Base-by-base conservation (phyloP, 1,140 invertebrate genomes). In the Calliphora vicina region DNA sequence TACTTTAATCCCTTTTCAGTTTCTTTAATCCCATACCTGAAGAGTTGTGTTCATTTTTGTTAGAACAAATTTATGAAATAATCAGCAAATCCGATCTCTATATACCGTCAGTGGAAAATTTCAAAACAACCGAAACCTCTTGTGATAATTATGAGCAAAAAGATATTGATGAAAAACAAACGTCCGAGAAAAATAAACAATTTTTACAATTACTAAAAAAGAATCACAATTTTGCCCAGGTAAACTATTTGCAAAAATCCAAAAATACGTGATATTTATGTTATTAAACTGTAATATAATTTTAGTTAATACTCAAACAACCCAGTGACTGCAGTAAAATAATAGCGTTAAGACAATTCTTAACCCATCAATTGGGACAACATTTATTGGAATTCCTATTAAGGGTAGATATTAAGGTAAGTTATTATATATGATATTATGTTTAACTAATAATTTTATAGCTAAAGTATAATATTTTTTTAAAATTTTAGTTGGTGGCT, bases 271-370 rank as follows among this genome's bases (percentile, higher is more conserved):
- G 12, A 1, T 15, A 2, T 50, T 50, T 12, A n/a, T 82, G 2
- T 81, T 61, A 80, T 82, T 13, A 1, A 67, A 73, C 25, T 15
- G 1, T 29, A 1, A 67, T 78, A 25, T 15, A 2, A 42, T 81
- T 85, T 1, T 76, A 89, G 88, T 84, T 90, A 5, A 89, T 90
- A 81, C 84, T 90, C 29, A 88, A 87, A 85, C 87, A 86, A 13
- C 87, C 88, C 45, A 88, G 87, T 83, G 88, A 90, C 80, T 90
- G 87, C 80, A 88, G 86, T 26, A 90, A 90, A 82, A 89, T 90
- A 81, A 83, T 90, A 8, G 88, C 88, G 1, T 73, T 90, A 78
- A 86, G 88, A 1, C 88, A 86, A 13, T 90, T 88, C 80, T 84
- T 90, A 17, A 90, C 88, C 13, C 83, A 89, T 61, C 85, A 87